These are phyloP conservation scores for Rhopalosiphum maidis DNA, from an alignment of 1,140 invertebrate species.

Conservation along the genomic window DNA sequence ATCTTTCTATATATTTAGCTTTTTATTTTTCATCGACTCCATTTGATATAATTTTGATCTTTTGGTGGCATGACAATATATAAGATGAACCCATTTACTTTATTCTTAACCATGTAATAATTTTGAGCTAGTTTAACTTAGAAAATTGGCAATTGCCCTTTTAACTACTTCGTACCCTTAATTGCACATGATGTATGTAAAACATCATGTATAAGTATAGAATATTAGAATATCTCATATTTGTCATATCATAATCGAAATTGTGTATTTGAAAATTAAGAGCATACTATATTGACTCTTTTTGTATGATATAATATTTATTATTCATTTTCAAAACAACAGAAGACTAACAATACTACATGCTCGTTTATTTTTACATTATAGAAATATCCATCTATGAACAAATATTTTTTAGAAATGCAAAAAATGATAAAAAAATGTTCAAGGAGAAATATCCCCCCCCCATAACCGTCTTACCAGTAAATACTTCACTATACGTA, in stretches of 20 bases:
- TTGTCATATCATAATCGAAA: neutral
- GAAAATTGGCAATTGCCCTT: too few species aligned
- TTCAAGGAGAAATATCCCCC: neutral
- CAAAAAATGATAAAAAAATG: neutral
- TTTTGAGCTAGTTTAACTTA: too few species aligned
- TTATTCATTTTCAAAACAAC: neutral
- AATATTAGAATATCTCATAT: too few species aligned
- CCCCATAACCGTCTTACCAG: neutral
- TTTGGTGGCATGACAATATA: too few species aligned
- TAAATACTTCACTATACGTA: neutral
- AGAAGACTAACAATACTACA: neutral
- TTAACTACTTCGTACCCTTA: too few species aligned
- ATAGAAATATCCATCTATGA: neutral
- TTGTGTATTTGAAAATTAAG: neutral
- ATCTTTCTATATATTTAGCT: too few species aligned
- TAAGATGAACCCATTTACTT: too few species aligned
- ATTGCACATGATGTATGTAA: too few species aligned
- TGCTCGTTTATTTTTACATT: neutral
- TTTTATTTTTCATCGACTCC: too few species aligned
- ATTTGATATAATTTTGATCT: too few species aligned
- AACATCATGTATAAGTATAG: too few species aligned
- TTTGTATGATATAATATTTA: neutral
- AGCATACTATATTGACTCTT: neutral
- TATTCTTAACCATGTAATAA: too few species aligned
- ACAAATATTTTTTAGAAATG: neutral